Percentiles rank a stretch among this genome's conserved stretches.
Conservation (phyloP, 2,797 vertebrate genomes). For the Syngnathus acus region DNA sequence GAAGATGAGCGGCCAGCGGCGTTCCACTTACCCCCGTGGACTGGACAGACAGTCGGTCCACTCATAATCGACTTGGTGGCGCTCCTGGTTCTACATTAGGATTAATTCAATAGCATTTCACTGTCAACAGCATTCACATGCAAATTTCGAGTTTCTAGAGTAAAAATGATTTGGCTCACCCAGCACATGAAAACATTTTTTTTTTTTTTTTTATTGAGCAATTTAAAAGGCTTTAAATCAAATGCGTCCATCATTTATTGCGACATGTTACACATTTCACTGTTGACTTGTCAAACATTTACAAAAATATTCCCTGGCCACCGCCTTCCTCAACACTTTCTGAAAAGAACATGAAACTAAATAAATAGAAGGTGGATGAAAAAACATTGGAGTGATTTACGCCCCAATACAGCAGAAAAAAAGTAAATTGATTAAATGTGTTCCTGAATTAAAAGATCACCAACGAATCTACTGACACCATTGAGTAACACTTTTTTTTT, state of each 20-base stretch:
- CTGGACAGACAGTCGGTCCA: background rate
- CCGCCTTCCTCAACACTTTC: background rate
- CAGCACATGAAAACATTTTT: background rate
- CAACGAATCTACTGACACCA: background rate
- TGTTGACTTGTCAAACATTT: background rate
- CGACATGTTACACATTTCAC: background rate
- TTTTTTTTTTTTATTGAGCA: background rate
- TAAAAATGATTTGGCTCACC: background rate
- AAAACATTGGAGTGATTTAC: background rate
- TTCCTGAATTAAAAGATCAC: constrained; percentile 4
- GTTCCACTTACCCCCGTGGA: background rate
- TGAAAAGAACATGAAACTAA: background rate
- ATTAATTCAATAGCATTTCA: background rate
- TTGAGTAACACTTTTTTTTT: background rate
- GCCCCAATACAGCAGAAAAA: background rate
- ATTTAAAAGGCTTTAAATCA: background rate
- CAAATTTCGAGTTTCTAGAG: no score
- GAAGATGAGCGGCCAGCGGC: background rate
- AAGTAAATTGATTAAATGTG: background rate
- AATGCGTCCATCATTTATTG: background rate
- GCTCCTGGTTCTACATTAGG: background rate
- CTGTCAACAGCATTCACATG: no score
- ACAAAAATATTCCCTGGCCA: constrained; percentile 5
- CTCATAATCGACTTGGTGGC: background rate
- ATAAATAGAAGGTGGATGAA: background rate